phyloP scores from a whole-genome alignment of 2,888 invertebrate species.

The Cephus sareptanus region DNA sequence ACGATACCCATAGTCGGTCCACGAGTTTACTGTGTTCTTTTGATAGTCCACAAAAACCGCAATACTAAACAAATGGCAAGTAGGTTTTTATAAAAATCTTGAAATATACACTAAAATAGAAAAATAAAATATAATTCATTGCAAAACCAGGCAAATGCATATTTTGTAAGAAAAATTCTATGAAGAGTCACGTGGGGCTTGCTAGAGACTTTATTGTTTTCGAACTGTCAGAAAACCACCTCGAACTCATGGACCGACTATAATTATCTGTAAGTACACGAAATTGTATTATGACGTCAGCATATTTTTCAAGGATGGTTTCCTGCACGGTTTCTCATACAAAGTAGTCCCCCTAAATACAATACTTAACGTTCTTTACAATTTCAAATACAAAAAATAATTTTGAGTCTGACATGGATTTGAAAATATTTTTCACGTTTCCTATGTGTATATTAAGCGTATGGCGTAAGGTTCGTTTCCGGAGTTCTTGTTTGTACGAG shows the following conservation, averaged over 20 bases:
- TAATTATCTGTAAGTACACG: background rate
- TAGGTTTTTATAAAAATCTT: no score
- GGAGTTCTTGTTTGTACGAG: conserved; percentile 28
- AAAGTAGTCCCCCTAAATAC: background rate
- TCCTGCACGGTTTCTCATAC: background rate
- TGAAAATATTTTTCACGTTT: background rate
- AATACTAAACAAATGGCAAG: no score
- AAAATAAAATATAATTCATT: no score
- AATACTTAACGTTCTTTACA: background rate
- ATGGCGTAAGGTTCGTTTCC: background rate
- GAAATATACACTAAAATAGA: no score
- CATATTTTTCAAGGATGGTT: background rate
- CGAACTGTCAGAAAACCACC: no score
- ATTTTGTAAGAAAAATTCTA: no score
- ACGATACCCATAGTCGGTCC: background rate
- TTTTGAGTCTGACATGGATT: background rate
- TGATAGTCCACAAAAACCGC: no score
- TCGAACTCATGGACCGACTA: no score
- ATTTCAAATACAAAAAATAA: background rate
- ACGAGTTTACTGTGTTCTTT: no score
- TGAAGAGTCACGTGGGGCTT: no score
- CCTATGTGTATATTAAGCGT: background rate
- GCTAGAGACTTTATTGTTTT: no score
- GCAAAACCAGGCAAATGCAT: no score
- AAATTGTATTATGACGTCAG: background rate